Evolutionary conservation across 2,113 vertebrate species (phyloP).

Genomic region (Mugil cephalus): DNA sequence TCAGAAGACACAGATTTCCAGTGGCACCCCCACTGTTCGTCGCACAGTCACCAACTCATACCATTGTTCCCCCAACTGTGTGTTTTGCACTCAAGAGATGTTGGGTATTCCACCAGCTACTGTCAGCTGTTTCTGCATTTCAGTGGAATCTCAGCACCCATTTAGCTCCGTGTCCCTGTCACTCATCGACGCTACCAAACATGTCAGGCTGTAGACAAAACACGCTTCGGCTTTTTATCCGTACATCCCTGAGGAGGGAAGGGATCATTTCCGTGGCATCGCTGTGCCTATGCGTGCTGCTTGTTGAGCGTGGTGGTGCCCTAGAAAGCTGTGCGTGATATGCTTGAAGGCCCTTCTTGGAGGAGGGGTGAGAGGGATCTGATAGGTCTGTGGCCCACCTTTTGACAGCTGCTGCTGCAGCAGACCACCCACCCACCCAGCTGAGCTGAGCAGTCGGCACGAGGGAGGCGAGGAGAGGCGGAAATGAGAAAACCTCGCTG

Average conservation of each 20-base stretch:
- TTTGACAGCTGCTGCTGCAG: constrained; percentile 72
- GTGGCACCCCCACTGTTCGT: constrained; percentile 18
- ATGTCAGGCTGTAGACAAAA: constrained; percentile 33
- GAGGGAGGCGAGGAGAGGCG: constrained; percentile 27
- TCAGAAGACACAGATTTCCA: constrained; percentile 16
- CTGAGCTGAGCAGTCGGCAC: constrained; percentile 56
- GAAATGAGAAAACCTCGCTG: constrained; percentile 33
- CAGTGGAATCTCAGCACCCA: constrained; percentile 53
- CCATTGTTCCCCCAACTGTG: neutral
- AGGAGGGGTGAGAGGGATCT: constrained; percentile 75
- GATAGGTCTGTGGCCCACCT: constrained; percentile 73
- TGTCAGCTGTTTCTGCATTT: constrained; percentile 45
- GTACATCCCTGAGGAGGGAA: neutral
- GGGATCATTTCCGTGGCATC: constrained; percentile 14
- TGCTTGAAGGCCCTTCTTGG: constrained; percentile 68
- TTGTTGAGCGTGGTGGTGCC: constrained; percentile 58
- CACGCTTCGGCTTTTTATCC: constrained; percentile 18
- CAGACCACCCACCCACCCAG: constrained; percentile 65
- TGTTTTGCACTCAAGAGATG: neutral
- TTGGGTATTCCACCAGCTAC: constrained; percentile 11
- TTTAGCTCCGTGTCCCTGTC: constrained; percentile 34
- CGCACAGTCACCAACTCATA: constrained; percentile 8
- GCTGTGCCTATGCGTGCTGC: constrained; percentile 28
- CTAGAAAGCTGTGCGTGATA: constrained; percentile 71
- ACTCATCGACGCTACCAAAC: constrained; percentile 26